These are phyloP conservation scores for Sminthurides bifidus DNA, from an alignment of 1,140 invertebrate species.

Conservation along the genomic window DNA sequence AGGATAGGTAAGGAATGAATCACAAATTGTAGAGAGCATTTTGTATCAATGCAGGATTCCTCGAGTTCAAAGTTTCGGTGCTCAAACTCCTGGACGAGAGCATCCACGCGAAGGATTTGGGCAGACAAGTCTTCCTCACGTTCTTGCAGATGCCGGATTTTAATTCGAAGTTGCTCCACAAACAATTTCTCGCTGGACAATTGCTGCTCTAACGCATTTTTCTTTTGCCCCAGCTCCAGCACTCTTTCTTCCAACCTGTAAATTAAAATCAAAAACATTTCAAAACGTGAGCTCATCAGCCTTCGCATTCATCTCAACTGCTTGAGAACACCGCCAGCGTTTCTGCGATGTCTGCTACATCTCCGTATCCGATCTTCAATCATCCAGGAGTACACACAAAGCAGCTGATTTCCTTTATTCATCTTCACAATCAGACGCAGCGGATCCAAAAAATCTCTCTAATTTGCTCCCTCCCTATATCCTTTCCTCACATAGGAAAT, in stretches of 20 bases:
- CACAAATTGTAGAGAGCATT: constrained; percentile 47
- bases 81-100: constrained; percentile 41
- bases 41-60: constrained; percentile 45
- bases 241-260: constrained; percentile 34
- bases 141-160: constrained; percentile 25
- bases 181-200: constrained; percentile 20
- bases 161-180: constrained; percentile 26
- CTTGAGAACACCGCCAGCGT: no score
- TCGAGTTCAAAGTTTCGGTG: constrained; percentile 45
- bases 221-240: constrained; percentile 32
- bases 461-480: no score
- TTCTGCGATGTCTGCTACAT: no score
- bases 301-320: no score
- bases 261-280: constrained; percentile 5
- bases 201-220: constrained; percentile 21
- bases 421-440: no score
- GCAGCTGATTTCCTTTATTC: no score
- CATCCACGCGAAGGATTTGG: constrained; percentile 31
- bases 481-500: no score
- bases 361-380: no score
- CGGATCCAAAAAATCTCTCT: no score
- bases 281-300: constrained; percentile 5
- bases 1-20: constrained; percentile 52
- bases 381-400: no score
- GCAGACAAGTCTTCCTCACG: constrained; percentile 21